A percentile compares a stretch with the other conserved stretches of the same genome.
These are phyloP conservation scores for Vidua chalybeata DNA, from an alignment of 2,113 vertebrate species.

Conservation along the genomic window DNA sequence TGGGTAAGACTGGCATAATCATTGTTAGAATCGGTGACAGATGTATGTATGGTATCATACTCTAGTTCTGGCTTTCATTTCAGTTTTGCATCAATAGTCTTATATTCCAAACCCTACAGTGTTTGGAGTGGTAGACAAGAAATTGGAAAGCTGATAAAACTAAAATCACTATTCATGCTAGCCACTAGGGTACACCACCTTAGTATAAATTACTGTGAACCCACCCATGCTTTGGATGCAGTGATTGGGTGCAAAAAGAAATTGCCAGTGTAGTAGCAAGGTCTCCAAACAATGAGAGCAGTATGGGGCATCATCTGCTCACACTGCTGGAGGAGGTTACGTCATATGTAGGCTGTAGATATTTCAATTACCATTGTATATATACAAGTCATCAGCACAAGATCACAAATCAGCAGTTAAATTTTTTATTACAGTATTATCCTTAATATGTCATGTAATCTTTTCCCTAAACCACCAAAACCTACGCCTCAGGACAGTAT, in stretches of 20 bases:
- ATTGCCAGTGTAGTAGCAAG: neutral
- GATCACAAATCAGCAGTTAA: neutral
- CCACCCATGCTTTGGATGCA: neutral
- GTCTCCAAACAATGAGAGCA: neutral
- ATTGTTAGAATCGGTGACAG: neutral
- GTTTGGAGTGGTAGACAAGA: neutral
- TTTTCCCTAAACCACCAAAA: neutral
- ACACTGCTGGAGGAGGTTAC: neutral
- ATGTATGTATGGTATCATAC: neutral
- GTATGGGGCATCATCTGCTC: neutral
- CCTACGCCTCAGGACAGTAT: neutral
- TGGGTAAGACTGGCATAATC: neutral
- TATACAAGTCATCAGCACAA: neutral
- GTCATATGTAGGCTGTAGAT: neutral
- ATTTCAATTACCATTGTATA: neutral
- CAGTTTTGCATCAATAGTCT: neutral
- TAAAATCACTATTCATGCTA: neutral
- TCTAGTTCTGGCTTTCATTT: neutral
- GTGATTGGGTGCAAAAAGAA: neutral
- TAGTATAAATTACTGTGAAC: neutral
- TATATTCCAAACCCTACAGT: neutral
- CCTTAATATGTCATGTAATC: neutral
- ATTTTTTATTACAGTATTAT: neutral
- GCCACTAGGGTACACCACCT: accelerated
- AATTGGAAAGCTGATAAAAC: neutral